Evolutionary conservation across 1,140 invertebrate genomes (phyloP), one percentile per base, ranked within the genome.

Genomic region (Pentalonia nigronervosa): DNA sequence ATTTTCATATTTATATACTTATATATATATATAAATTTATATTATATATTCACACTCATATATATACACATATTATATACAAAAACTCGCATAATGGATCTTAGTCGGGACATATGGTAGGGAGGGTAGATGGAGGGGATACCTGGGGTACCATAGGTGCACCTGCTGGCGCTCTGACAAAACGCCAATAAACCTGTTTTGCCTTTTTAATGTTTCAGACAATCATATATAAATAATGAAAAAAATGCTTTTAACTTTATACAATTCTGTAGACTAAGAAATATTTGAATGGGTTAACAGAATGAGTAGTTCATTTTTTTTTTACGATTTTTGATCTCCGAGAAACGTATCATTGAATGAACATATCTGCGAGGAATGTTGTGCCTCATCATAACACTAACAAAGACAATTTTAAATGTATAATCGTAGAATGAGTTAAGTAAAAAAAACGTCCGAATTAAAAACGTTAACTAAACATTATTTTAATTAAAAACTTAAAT

Each of bases 161-260:
- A 92, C 91, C 91, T 83, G 91, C 91, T 92, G 91, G 91, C 91
- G 91, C 91, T 92, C 91, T 92, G 91, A 92, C 91, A 92, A 92
- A 92, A 92, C 91, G 91, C 91, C 76, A 92, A 92, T 92, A 92
- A 92, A 92, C 91, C 91, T 92, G 91, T 92, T 92, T 91, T 92
- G 76, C 91, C 91, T 92, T 92, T 92, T 92, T 50, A 92, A 92
- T 83, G 91, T 91, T 81, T 91, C 60, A 81, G 45, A 91, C 90
- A 76, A 91, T 91, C 45, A 91, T n/a, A 84, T 7, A 83, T 47
- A n/a, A 50, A 92, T 92, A 92, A 92, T 53, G n/a, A 83, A 50
- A 91, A 76, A 91, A 91, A 92, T 92, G 91, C 91, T 92, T 92
- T 92, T 91, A 48, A 30, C 53, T 91, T 91, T 91, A 41, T 56